Conservation (phyloP, 2,888 invertebrate species). For the Chironomus riparius region DNA sequence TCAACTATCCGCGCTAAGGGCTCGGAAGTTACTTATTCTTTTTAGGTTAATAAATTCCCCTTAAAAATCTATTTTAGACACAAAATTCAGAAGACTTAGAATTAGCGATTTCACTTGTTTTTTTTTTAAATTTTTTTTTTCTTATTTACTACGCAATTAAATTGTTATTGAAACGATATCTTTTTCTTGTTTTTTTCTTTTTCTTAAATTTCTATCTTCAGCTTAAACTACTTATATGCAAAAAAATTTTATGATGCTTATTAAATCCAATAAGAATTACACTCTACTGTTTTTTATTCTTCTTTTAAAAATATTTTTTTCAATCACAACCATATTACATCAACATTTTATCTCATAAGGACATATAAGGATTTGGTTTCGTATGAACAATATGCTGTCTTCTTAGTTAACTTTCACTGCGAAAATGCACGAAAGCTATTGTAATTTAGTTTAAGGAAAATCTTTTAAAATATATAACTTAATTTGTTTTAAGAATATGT, state of each 20-base stretch:
- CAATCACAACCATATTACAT: constrained; percentile 28
- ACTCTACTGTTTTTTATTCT: neutral
- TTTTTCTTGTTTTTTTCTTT: neutral
- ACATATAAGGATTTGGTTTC: constrained; percentile 28
- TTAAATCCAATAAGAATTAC: constrained; percentile 7
- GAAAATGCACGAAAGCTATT: no score
- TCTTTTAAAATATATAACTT: no score
- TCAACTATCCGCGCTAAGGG: no score
- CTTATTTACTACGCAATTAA: constrained; percentile 15
- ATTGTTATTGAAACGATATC: constrained; percentile 21
- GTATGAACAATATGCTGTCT: constrained; percentile 19
- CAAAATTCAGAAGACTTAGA: constrained; percentile 27
- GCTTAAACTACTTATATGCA: constrained; percentile 21
- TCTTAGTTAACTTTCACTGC: no score
- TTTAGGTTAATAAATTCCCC: neutral
- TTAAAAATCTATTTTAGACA: constrained; percentile 23
- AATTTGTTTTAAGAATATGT: no score
- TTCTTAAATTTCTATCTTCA: constrained; percentile 3
- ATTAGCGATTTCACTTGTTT: constrained; percentile 22
- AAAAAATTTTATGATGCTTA: constrained; percentile 25
- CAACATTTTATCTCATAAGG: constrained; percentile 28
- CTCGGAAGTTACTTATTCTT: neutral
- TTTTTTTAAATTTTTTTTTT: neutral
- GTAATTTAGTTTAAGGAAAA: no score
- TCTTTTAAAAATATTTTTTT: constrained; percentile 24